These are phyloP conservation scores for Actinernus sp. DNA, from an alignment of 92 coral and sea anemone species.

Conservation along the genomic window DNA sequence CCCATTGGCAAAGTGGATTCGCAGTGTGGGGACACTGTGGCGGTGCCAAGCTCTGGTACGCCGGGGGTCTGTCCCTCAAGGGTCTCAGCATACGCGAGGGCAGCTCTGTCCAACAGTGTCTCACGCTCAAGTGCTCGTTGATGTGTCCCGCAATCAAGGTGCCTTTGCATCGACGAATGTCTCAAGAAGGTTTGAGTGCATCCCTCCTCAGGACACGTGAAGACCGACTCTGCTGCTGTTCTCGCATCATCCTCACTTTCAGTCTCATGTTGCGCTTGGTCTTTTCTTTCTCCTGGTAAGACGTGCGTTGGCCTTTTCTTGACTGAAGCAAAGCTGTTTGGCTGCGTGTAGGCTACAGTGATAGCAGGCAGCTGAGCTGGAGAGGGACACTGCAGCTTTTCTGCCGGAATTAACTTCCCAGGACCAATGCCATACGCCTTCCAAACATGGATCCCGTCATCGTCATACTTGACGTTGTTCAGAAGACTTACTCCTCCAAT, in stretches of 20 bases:
- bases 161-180: constrained; percentile 65
- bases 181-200: constrained; percentile 64
- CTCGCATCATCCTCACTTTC: constrained; percentile 13
- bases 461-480: constrained; percentile 12
- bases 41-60: constrained; percentile 14
- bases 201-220: constrained; percentile 72
- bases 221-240: constrained; percentile 33
- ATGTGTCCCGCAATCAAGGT: constrained; percentile 64
- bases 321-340: constrained; percentile 33
- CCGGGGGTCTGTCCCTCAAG: constrained; percentile 61
- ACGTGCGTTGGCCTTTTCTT: constrained; percentile 26
- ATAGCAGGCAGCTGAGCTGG: constrained; percentile 14
- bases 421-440: constrained; percentile 22
- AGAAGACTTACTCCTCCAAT: constrained; percentile 42
- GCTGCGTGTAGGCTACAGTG: constrained; percentile 1
- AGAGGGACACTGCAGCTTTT: constrained; percentile 22
- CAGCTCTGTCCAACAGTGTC: constrained; percentile 62
- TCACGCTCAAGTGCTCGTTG: constrained; percentile 63
- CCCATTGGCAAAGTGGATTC: constrained; percentile 38
- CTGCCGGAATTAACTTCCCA: constrained; percentile 3
- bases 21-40: not conserved
- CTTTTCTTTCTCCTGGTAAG: constrained; percentile 4
- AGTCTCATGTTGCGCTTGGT: constrained; percentile 26
- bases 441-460: constrained; percentile 31
- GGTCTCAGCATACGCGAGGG: constrained; percentile 39